Base-by-base conservation (phyloP, 1,140 invertebrate genomes). In the Psilanteris sp. region DNA sequence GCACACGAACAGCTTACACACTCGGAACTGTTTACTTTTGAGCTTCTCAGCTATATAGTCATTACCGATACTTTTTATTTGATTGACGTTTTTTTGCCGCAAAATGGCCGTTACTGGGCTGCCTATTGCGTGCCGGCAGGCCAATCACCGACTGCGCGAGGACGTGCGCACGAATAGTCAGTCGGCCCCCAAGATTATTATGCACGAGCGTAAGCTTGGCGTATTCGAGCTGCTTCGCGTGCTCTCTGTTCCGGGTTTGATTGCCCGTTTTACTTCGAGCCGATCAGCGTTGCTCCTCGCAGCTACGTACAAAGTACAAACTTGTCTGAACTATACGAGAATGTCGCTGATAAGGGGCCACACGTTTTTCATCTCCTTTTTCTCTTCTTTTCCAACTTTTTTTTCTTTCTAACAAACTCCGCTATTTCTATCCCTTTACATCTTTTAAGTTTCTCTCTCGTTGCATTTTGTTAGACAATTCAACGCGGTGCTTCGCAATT, bases 201-300 rank as follows among this genome's bases (percentile, higher is more conserved):
- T 80, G 79, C 81, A 78, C 75, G 64, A 62, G 71, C 15, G 10
- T 62, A n/a, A n/a, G n/a, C n/a, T n/a, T n/a, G n/a, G 43, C 22
- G 50, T 41, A 39, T 22, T 62, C 67, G 46, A 31, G 48, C 57
- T 70, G 54, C 61, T 26, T 72, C 72, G 72, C 72, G 77, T 79
- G 73, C 70, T 62, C 41, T 32, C 29, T 77, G 78, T 81, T 78
- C 77, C 81, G 78, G 81, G 79, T 83, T 73, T 76, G 81, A 84
- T 81, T 81, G 82, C 79, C 79, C 73, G 37, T 74, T 78, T 77
- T 71, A 79, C 64, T 59, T 32, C 31, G 41, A 64, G 26, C 59
- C 57, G 75, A 70, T 70, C 61, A 43, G 34, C 39, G 43, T 39
- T 43, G 20, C 48, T 72, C n/a, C n/a, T n/a, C n/a, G n/a, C n/a